Conservation (phyloP, 2,113 vertebrate species). For the Coturnix japonica region DNA sequence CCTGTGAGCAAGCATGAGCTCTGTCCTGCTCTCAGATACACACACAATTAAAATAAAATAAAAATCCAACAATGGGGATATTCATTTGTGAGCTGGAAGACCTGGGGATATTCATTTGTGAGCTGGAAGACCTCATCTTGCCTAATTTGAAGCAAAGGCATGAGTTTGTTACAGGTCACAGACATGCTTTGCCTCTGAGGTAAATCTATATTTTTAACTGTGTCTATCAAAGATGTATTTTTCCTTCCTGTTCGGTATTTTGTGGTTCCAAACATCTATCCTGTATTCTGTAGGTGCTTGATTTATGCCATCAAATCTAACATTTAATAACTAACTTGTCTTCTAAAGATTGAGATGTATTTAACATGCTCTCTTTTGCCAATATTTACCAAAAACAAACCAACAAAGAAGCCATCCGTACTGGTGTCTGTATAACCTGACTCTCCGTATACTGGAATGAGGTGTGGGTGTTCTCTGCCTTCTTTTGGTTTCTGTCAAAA, state of each 20-base stretch:
- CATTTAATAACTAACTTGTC: neutral
- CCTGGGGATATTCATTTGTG: neutral
- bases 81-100: neutral
- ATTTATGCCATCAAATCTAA: neutral
- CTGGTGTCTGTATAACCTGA: neutral
- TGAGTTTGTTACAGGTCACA: neutral
- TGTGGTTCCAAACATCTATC: neutral
- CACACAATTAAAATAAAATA: neutral
- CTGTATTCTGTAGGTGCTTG: neutral
- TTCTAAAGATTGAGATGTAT: neutral
- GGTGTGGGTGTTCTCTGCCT: neutral
- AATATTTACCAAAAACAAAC: neutral
- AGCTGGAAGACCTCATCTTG: neutral
- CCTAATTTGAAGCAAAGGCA: neutral
- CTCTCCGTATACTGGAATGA: neutral
- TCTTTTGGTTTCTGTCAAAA: neutral
- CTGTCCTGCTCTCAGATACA: neutral
- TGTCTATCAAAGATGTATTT: neutral
- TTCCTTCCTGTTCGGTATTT: neutral
- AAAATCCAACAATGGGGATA: rapidly evolving
- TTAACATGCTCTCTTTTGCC: neutral
- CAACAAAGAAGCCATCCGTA: neutral
- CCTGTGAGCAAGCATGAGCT: neutral
- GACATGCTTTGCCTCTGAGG: neutral
- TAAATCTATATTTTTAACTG: neutral